Evolutionary conservation across 2,797 vertebrate species (phyloP).

Genomic region (Echiichthys vipera): DNA sequence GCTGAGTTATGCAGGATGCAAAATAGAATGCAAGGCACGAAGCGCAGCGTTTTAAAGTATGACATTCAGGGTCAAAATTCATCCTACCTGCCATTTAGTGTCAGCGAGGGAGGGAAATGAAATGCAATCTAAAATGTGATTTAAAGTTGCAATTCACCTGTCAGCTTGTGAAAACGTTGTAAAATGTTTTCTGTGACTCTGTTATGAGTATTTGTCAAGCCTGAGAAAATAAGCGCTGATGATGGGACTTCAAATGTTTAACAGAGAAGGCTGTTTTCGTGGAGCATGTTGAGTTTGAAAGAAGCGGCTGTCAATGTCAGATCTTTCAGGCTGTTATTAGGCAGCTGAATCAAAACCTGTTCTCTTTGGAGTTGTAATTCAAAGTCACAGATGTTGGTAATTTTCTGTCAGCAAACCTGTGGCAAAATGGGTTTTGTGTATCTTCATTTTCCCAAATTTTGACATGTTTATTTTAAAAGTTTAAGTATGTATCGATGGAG

Average conservation of each 20-base stretch:
- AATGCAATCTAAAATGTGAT: neutral
- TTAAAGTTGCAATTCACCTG: neutral
- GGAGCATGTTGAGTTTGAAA: neutral
- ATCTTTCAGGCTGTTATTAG: neutral
- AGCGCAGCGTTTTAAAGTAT: neutral
- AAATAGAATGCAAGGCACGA: neutral
- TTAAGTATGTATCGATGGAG: neutral
- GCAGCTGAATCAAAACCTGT: neutral
- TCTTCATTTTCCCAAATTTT: neutral
- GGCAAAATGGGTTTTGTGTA: neutral
- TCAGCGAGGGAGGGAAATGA: constrained; percentile 15
- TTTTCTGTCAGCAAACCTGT: neutral
- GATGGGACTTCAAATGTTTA: neutral
- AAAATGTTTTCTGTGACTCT: neutral
- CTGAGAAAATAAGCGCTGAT: neutral
- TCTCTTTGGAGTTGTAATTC: neutral
- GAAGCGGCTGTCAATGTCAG: neutral
- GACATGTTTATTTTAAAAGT: neutral
- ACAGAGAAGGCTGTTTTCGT: neutral
- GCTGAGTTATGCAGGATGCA: neutral
- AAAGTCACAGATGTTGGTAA: neutral
- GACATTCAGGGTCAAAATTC: constrained; percentile 14
- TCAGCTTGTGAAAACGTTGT: constrained; percentile 5
- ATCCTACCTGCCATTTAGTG: neutral
- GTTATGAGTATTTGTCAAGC: constrained; percentile 5